Percentiles rank a stretch among this genome's conserved stretches.
These are phyloP conservation scores for Betta splendens DNA, from an alignment of 2,797 vertebrate species.

Conservation along the genomic window DNA sequence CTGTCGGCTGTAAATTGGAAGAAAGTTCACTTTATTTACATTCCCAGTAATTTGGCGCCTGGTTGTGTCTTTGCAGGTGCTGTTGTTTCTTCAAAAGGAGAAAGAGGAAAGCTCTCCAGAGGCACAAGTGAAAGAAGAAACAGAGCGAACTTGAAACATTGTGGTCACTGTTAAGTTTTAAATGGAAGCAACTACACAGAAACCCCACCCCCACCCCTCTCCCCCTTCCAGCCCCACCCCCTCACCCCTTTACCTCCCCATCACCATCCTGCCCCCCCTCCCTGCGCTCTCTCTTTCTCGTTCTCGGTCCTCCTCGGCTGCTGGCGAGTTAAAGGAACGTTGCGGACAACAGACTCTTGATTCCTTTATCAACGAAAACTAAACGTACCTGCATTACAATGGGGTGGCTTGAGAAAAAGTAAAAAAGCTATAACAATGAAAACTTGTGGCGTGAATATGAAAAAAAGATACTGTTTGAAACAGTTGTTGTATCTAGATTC, in stretches of 20 bases:
- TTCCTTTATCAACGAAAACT: conserved; percentile 72
- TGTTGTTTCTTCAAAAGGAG: conserved; percentile 99
- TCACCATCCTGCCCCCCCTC: conserved; percentile 33
- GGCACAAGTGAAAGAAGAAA: conserved; percentile 90
- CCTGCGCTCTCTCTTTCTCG: conserved; percentile 36
- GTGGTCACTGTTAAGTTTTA: conserved; percentile 85
- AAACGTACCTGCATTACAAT: conserved; percentile 70
- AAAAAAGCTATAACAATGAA: conserved; percentile 77
- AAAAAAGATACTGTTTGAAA: conserved; percentile 79
- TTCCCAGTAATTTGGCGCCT: neutral
- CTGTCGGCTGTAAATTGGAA: no score
- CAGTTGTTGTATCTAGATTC: conserved; percentile 83
- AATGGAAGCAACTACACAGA: conserved; percentile 81
- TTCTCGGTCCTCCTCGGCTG: conserved; percentile 65
- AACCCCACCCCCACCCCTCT: neutral
- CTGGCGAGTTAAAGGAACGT: conserved; percentile 75
- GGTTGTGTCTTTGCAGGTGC: conserved; percentile 82
- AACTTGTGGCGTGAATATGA: conserved; percentile 78
- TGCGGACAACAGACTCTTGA: conserved; percentile 79
- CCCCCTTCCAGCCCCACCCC: conserved; percentile 32
- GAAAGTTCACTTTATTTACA: no score
- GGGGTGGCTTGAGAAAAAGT: conserved; percentile 68
- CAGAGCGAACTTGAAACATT: conserved; percentile 83
- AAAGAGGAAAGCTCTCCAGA: conserved; percentile 97
- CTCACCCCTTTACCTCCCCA: conserved; percentile 36